Evolutionary conservation across 2,113 vertebrate species (phyloP).

Genomic region (Ailurus styani): DNA sequence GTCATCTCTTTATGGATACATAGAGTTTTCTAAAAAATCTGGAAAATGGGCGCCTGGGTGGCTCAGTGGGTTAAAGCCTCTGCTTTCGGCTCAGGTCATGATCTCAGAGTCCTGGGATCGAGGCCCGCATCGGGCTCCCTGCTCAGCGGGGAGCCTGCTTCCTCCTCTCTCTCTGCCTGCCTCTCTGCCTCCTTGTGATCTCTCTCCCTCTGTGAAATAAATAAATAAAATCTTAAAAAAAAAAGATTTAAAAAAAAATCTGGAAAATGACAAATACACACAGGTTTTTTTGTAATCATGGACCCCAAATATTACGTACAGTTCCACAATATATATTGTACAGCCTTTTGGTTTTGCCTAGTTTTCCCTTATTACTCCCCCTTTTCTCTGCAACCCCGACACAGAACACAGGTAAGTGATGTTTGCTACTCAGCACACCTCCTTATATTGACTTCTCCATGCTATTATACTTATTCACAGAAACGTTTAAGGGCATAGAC

Average conservation of each 20-base stretch:
- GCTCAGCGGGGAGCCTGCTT: no score
- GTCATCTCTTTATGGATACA: background rate
- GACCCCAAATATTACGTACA: background rate
- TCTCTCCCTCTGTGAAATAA: no score
- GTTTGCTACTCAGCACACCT: background rate
- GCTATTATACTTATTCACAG: background rate
- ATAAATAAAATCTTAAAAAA: no score
- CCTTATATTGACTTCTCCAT: background rate
- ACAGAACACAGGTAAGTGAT: background rate
- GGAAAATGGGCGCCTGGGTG: no score
- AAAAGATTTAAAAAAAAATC: background rate
- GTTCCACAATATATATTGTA: background rate
- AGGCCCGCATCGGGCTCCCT: no score
- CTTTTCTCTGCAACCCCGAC: background rate
- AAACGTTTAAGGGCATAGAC: no score
- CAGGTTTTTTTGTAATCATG: background rate
- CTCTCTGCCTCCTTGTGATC: no score
- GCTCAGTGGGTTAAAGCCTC: no score
- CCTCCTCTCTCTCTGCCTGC: no score
- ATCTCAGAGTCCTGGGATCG: no score
- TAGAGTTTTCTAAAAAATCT: background rate
- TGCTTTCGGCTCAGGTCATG: no score
- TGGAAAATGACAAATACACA: background rate
- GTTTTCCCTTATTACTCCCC: background rate
- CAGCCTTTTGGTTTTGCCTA: background rate